Conservation (phyloP, 2,113 vertebrate genomes). For the Notiomystis cincta region DNA sequence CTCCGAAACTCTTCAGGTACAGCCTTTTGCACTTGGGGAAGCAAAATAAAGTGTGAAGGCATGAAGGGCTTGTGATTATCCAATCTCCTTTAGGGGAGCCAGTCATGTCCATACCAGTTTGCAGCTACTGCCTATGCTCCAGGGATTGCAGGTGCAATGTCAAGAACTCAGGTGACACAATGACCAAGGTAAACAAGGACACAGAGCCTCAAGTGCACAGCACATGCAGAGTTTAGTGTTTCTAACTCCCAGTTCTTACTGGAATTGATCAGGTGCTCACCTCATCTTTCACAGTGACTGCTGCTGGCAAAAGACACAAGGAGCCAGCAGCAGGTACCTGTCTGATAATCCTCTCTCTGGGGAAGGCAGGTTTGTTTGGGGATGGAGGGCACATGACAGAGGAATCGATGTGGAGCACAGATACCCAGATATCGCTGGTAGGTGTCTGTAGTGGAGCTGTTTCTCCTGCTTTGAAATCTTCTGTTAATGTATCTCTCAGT, state of each 20-base stretch:
- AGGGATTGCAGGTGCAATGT: not conserved
- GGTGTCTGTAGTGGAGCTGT: not conserved
- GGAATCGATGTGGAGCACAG: not conserved
- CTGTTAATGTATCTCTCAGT: not conserved
- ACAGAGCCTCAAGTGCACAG: rapidly evolving
- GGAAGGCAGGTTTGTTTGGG: not conserved
- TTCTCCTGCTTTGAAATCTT: not conserved
- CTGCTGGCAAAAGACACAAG: not conserved
- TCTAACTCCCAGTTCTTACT: not conserved
- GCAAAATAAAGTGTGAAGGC: not conserved
- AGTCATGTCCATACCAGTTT: not conserved
- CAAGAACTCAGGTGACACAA: not conserved
- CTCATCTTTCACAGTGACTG: not conserved
- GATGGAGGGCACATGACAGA: rapidly evolving
- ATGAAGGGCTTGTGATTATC: not conserved
- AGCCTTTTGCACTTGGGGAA: not conserved
- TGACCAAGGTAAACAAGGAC: not conserved
- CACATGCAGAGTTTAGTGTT: not conserved
- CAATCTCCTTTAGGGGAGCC: not conserved
- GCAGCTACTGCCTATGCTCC: not conserved
- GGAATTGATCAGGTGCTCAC: not conserved
- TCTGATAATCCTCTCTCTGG: not conserved
- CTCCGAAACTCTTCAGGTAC: not conserved
- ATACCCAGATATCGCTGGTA: not conserved
- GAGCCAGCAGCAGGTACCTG: not conserved